Evolutionary conservation across 2,888 invertebrate species (phyloP).

Genomic region (Aelia acuminata): DNA sequence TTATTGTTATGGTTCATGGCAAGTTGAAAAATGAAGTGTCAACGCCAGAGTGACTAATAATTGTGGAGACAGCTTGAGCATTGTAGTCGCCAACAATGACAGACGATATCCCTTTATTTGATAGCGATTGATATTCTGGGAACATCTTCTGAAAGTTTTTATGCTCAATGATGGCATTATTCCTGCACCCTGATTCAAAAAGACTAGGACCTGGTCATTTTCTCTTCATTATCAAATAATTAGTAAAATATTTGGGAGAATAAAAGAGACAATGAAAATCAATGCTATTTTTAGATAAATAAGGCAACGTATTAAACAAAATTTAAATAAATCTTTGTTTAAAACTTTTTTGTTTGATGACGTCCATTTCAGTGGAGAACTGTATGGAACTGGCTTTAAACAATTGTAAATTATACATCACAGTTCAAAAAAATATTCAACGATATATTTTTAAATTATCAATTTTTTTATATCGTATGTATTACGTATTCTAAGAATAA

Average conservation of each 20-base stretch:
- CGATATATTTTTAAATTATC: no score
- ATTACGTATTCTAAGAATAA: no score
- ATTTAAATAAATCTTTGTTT: no score
- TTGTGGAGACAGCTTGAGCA: neutral
- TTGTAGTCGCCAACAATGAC: constrained; percentile 11
- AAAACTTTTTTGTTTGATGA: no score
- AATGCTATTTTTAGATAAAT: no score
- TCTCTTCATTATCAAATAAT: neutral
- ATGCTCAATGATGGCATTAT: neutral
- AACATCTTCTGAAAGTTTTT: neutral
- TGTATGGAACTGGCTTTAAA: no score
- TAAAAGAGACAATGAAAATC: no score
- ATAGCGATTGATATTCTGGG: neutral
- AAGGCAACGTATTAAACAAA: no score
- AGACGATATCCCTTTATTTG: neutral
- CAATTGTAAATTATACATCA: no score
- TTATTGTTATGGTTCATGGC: neutral
- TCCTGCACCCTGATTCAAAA: neutral
- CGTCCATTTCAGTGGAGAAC: no score
- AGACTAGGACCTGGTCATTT: neutral
- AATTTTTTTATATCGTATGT: no score
- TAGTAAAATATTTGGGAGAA: neutral
- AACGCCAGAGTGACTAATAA: neutral
- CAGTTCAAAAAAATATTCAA: no score
- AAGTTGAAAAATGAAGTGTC: neutral